Evolutionary conservation across 2,888 invertebrate genomes (phyloP).

Genomic region (Creontiades dilutus): DNA sequence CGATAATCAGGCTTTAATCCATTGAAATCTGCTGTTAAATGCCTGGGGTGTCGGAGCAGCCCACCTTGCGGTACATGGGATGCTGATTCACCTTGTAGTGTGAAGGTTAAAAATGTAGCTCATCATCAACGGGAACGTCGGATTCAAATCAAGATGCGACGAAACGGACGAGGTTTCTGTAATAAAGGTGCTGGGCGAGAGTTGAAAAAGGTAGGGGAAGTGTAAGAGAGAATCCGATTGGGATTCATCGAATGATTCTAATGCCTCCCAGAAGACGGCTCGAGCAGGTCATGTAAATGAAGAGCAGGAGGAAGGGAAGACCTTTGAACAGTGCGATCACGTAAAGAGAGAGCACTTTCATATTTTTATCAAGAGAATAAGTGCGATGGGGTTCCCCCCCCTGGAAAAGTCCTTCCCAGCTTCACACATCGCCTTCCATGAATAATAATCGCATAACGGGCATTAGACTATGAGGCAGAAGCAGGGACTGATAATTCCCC

Average conservation of each 20-base stretch:
- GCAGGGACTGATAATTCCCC: conserved; percentile 73
- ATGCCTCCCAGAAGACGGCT: conserved; percentile 65
- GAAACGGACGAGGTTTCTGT: neutral
- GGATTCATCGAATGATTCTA: conserved; percentile 66
- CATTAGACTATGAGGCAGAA: conserved; percentile 67
- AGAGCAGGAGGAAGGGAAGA: conserved; percentile 33
- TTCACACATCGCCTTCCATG: conserved; percentile 75
- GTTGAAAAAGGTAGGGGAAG: neutral
- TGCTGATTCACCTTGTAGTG: too few species aligned
- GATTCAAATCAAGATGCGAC: neutral
- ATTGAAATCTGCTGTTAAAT: too few species aligned
- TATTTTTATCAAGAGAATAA: conserved; percentile 74
- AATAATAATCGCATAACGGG: conserved; percentile 73
- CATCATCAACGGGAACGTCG: too few species aligned
- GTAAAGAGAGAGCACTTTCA: conserved; percentile 72
- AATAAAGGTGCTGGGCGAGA: conserved; percentile 39
- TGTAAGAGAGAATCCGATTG: conserved; percentile 49
- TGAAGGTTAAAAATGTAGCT: too few species aligned
- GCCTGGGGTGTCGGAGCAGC: too few species aligned
- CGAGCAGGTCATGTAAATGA: conserved; percentile 64
- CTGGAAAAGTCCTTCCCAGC: conserved; percentile 42
- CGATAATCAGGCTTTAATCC: too few species aligned
- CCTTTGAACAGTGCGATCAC: conserved; percentile 73
- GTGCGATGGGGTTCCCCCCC: neutral
- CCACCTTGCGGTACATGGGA: too few species aligned